These are phyloP conservation scores for Thymelicus acteon DNA, from an alignment of 2,888 invertebrate genomes.

Conservation along the genomic window DNA sequence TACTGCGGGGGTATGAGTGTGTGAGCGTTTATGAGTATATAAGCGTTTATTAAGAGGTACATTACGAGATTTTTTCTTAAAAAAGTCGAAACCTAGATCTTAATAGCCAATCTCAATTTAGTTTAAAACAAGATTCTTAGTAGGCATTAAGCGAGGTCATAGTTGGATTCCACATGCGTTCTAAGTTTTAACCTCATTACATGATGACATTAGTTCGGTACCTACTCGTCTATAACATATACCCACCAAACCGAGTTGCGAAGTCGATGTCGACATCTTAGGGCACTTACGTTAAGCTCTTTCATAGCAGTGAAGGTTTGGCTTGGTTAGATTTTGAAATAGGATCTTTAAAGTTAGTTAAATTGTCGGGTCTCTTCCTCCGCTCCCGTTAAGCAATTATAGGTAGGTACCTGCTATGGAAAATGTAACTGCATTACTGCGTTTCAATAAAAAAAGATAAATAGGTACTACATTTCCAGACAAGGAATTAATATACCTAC, in stretches of 20 bases:
- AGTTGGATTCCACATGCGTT: conserved; percentile 9
- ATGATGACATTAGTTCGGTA: conserved; percentile 26
- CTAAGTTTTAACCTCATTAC: conserved; percentile 3
- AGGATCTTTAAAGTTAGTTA: too few species aligned
- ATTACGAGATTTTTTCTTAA: neutral
- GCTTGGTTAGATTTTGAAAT: neutral
- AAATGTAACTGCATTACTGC: too few species aligned
- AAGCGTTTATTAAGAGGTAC: too few species aligned
- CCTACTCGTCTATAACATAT: neutral
- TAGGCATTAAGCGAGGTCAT: conserved; percentile 11
- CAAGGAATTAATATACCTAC: too few species aligned
- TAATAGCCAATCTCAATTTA: neutral
- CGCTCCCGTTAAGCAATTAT: too few species aligned
- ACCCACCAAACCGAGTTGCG: conserved; percentile 14
- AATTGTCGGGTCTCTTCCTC: too few species aligned
- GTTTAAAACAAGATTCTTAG: neutral
- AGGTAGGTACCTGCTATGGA: too few species aligned
- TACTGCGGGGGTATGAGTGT: too few species aligned
- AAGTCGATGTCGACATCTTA: conserved; percentile 21
- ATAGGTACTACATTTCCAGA: too few species aligned
- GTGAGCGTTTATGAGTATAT: too few species aligned
- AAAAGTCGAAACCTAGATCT: neutral
- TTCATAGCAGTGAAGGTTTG: neutral
- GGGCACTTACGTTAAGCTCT: conserved; percentile 18
- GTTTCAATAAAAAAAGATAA: too few species aligned